phyloP scores from a whole-genome alignment of 2,888 invertebrate genomes.

The Gandaritis pyraliata region DNA sequence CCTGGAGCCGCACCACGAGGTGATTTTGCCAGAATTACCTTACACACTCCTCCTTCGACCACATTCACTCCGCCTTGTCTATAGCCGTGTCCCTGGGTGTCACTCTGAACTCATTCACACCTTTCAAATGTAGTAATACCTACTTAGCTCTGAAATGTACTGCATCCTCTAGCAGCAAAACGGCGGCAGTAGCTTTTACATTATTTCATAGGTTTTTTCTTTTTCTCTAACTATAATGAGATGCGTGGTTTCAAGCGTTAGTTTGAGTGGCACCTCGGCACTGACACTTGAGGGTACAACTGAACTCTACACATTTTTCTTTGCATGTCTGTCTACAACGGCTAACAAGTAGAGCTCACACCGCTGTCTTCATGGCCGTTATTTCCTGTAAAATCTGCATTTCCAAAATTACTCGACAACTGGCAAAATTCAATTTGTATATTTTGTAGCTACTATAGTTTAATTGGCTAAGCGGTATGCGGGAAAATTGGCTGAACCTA shows the following conservation, averaged over 20 bases:
- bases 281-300: slow-evolving; percentile 51
- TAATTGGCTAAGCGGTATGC: slow-evolving; percentile 53
- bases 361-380: slow-evolving; percentile 74
- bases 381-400: slow-evolving; percentile 63
- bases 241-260: slow-evolving; percentile 48
- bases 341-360: slow-evolving; percentile 71
- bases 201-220: slow-evolving; percentile 38
- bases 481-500: slow-evolving; percentile 63
- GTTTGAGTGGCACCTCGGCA: slow-evolving; percentile 73
- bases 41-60: slow-evolving; percentile 69
- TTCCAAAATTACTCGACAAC: slow-evolving; percentile 58
- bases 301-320: slow-evolving; percentile 51
- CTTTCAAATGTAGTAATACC: slow-evolving; percentile 33
- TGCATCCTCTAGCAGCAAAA: slow-evolving; percentile 23
- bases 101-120: slow-evolving; percentile 57
- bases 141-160: slow-evolving; percentile 24
- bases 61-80: slow-evolving; percentile 74
- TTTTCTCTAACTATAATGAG: slow-evolving; percentile 27
- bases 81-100: slow-evolving; percentile 70
- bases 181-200: slow-evolving; percentile 48
- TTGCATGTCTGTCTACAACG: slow-evolving; percentile 74
- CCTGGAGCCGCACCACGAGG: slow-evolving; percentile 79
- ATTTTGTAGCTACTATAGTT: slow-evolving; percentile 39
- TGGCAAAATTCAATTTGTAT: slow-evolving; percentile 73
- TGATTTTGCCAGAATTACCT: slow-evolving; percentile 84